phyloP scores from a whole-genome alignment of 2,797 vertebrate species.

The Muscicapa comitata region DNA sequence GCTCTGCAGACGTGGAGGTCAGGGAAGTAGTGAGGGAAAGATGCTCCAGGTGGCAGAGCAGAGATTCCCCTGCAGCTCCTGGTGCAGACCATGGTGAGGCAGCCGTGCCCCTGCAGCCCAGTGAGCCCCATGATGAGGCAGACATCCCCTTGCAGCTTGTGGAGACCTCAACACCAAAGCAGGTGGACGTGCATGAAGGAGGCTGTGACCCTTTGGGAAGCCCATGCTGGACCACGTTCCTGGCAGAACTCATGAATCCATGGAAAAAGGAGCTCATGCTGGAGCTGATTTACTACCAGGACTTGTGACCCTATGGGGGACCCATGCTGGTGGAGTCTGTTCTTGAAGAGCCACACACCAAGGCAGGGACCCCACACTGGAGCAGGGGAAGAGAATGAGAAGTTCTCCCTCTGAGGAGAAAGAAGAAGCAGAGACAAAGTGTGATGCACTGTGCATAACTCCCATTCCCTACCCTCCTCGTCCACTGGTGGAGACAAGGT shows the following conservation, averaged over 20 bases:
- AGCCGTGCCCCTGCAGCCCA: not conserved
- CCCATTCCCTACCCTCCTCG: fast-evolving
- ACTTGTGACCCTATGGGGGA: not conserved
- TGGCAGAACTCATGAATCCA: not conserved
- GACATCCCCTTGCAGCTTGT: not conserved
- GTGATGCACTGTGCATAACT: not conserved
- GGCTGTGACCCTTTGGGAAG: not conserved
- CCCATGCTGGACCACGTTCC: not conserved
- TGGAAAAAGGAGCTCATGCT: not conserved
- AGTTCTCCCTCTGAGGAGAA: not conserved
- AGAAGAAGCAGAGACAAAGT: not conserved
- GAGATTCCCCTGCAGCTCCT: not conserved
- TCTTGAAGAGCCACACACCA: not conserved
- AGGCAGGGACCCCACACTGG: fast-evolving
- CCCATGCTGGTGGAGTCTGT: not conserved
- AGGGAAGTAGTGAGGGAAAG: not conserved
- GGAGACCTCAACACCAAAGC: not conserved
- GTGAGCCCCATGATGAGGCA: not conserved
- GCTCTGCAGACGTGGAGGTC: not conserved
- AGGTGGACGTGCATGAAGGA: not conserved
- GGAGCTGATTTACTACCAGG: not conserved
- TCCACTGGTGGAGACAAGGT: fast-evolving
- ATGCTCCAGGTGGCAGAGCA: not conserved
- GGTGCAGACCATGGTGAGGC: not conserved
- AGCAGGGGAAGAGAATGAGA: not conserved